A percentile compares a stretch with the other conserved stretches of the same genome.
phyloP scores from a whole-genome alignment of 1,140 invertebrate species.

The Drosophila nigromelanica region DNA sequence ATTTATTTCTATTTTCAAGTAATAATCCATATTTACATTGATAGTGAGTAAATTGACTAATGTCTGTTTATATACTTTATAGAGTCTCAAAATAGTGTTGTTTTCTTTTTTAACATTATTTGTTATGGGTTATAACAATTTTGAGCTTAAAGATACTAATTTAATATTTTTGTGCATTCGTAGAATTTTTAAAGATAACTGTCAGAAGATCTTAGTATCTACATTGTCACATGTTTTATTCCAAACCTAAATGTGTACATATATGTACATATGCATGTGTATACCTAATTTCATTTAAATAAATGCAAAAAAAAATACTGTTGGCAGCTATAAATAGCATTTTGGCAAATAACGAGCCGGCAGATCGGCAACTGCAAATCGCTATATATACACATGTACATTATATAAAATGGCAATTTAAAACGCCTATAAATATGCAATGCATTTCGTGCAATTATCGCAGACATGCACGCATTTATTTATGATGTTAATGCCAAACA shows the following conservation, averaged over 20 bases:
- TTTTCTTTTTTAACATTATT: too few relatives aligned
- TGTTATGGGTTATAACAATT: not conserved
- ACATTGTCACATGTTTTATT: too few relatives aligned
- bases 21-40: not conserved
- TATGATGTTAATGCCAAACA: constrained; percentile 47
- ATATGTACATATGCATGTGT: too few relatives aligned
- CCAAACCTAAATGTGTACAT: too few relatives aligned
- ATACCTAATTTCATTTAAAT: not conserved
- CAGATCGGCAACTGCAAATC: not conserved
- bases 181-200: too few relatives aligned
- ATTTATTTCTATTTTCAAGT: not conserved
- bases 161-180: not conserved
- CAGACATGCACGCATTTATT: constrained; percentile 43
- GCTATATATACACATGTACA: not conserved
- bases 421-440: constrained; percentile 66
- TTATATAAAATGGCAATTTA: constrained; percentile 1
- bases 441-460: constrained; percentile 61
- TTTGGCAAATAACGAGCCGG: constrained; percentile 15
- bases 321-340: constrained; percentile 12
- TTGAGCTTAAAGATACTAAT: not conserved
- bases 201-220: too few relatives aligned
- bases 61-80: too few relatives aligned
- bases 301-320: not conserved
- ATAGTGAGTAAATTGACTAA: too few relatives aligned
- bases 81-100: too few relatives aligned